A percentile compares a stretch with the other conserved stretches of the same genome.
phyloP scores from a whole-genome alignment of 2,113 vertebrate genomes.

The Nycticorax nycticorax region DNA sequence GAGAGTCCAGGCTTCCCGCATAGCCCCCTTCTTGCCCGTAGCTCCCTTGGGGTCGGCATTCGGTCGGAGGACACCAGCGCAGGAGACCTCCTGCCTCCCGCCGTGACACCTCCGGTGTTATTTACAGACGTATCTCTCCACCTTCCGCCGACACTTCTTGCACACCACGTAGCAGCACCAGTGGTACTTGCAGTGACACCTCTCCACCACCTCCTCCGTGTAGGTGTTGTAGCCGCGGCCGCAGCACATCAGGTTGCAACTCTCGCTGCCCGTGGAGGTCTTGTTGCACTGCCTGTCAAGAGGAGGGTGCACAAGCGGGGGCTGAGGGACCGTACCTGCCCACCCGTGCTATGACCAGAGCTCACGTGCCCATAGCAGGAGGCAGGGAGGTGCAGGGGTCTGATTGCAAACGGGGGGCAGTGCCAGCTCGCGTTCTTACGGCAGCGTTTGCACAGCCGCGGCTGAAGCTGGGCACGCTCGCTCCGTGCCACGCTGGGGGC shows the following conservation, averaged over 20 bases:
- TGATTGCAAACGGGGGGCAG: not conserved
- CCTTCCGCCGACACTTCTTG: slow-evolving; percentile 71
- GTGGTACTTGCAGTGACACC: slow-evolving; percentile 79
- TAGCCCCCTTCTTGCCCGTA: not conserved
- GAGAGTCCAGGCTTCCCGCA: not conserved
- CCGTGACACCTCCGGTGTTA: not conserved
- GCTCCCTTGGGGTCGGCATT: not conserved
- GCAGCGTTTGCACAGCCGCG: not conserved
- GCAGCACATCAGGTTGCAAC: slow-evolving; percentile 79
- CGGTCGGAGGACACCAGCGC: rapidly evolving
- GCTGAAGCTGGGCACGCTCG: not conserved
- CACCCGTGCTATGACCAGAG: not conserved
- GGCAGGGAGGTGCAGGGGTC: not conserved
- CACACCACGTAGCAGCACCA: slow-evolving; percentile 84
- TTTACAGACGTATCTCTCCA: slow-evolving; percentile 78
- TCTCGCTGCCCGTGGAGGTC: slow-evolving; percentile 67
- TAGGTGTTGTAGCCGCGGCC: slow-evolving; percentile 80
- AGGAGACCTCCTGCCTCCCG: not conserved
- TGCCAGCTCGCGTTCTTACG: rapidly evolving
- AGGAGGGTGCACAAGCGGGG: not conserved
- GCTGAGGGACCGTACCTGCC: not conserved
- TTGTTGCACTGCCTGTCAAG: slow-evolving; percentile 76
- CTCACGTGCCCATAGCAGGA: not conserved
- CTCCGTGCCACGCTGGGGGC: not conserved
- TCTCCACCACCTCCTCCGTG: slow-evolving; percentile 74